Evolutionary conservation across 2,888 invertebrate species (phyloP), one percentile per base, ranked within the genome.

Genomic region (Margaritifera margaritifera): DNA sequence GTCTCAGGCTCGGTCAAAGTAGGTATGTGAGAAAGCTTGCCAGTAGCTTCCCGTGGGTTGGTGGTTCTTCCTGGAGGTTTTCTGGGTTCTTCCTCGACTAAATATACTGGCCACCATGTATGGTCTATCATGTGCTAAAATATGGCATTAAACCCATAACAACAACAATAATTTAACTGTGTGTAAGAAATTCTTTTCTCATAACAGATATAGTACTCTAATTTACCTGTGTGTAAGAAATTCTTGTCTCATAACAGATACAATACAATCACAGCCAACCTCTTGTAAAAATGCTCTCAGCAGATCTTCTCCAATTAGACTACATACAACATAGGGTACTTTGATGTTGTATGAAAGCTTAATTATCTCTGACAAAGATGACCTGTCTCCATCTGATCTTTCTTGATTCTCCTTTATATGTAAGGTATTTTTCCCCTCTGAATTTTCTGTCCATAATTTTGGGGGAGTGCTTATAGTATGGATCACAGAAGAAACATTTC

Each of bases 161-260:
- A 6, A 55, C 11, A 85, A n/a, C n/a, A n/a, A n/a, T n/a, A n/a
- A n/a, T n/a, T n/a, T n/a, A n/a, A n/a, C n/a, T 82, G 69, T 85
- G 85, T n/a, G n/a, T n/a, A n/a, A n/a, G n/a, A n/a, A n/a, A n/a
- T n/a, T n/a, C n/a, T n/a, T n/a, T n/a, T n/a, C n/a, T n/a, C n/a
- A n/a, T n/a, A n/a, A n/a, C n/a, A n/a, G n/a, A n/a, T n/a, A n/a
- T 18, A 19, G 20, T 53, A 62, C 20, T 22, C 22, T 11, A 51
- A 71, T 69, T 72, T 71, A 84, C 81, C 75, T 82, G 69, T 85
- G 85, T 64, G 78, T 75, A 60, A 70, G 77, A 60, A 83, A 84
- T 50, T 72, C 73, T 5, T 74, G 72, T 4, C 75, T 80, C 19
- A 73, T 72, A 54, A 84, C 82, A 6, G 68, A 56, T 11, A 85